Percentiles rank a stretch among this genome's conserved stretches.
Conservation (phyloP, 2,888 invertebrate species). For the Lomographa bimaculata region DNA sequence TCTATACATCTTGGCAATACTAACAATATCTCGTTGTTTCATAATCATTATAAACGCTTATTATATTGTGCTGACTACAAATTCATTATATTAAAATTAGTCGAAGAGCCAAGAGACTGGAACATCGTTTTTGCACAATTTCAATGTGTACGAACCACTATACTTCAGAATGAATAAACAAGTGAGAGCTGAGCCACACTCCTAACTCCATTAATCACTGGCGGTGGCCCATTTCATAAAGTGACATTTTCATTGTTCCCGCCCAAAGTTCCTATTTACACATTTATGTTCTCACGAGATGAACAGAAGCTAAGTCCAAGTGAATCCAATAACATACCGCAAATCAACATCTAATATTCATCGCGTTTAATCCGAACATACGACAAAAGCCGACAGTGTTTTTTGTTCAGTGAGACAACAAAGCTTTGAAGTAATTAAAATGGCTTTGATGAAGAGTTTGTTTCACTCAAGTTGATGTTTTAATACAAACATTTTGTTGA, state of each 20-base stretch:
- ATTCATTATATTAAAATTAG: too few species aligned
- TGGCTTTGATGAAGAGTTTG: slow-evolving; percentile 9
- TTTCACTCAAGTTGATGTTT: slow-evolving; percentile 2
- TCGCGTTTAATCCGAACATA: slow-evolving; percentile 26
- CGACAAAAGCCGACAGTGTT: slow-evolving; percentile 18
- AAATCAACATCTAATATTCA: slow-evolving; percentile 38
- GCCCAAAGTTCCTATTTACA: slow-evolving; percentile 70
- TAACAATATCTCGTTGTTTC: too few species aligned
- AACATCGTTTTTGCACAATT: too few species aligned
- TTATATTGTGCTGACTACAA: too few species aligned
- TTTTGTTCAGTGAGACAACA: slow-evolving; percentile 10
- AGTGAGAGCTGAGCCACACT: slow-evolving; percentile 59
- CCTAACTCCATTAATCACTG: slow-evolving; percentile 73
- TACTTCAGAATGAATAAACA: slow-evolving; percentile 52
- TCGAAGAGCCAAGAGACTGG: too few species aligned
- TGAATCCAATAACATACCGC: slow-evolving; percentile 55
- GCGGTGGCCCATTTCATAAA: slow-evolving; percentile 73
- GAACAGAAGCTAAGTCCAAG: slow-evolving; percentile 50
- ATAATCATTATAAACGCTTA: too few species aligned
- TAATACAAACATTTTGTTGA: background rate
- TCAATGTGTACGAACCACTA: too few species aligned
- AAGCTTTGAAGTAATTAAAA: slow-evolving; percentile 17
- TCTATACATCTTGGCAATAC: too few species aligned
- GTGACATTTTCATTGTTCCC: slow-evolving; percentile 79
- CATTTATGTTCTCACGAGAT: slow-evolving; percentile 60